These are phyloP conservation scores for Nomada ruficornis DNA, from an alignment of 2,888 invertebrate species.

Conservation along the genomic window DNA sequence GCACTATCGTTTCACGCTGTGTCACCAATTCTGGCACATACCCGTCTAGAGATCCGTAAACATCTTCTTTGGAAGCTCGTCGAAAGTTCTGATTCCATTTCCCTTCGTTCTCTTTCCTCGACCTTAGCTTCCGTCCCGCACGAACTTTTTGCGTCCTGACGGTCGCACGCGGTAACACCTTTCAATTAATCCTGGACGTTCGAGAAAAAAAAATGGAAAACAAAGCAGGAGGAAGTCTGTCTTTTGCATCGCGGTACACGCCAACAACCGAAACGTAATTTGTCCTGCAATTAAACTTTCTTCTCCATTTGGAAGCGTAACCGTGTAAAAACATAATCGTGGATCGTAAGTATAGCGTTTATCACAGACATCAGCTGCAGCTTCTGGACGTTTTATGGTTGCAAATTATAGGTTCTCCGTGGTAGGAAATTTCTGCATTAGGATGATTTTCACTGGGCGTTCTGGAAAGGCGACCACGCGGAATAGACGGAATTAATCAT, in stretches of 20 bases:
- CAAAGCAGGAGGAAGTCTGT: neutral
- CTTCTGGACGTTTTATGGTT: constrained; percentile 64
- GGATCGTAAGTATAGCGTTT: constrained; percentile 62
- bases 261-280: constrained; percentile 10
- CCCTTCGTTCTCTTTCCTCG: no score
- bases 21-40: constrained; percentile 48
- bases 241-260: neutral
- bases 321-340: constrained; percentile 56
- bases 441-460: constrained; percentile 16
- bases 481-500: neutral
- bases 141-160: neutral
- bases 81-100: constrained; percentile 21
- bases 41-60: constrained; percentile 47
- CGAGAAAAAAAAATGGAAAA: neutral
- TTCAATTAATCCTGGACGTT: neutral
- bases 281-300: constrained; percentile 17
- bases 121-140: neutral
- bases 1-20: constrained; percentile 51
- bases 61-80: constrained; percentile 56
- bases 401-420: constrained; percentile 44
- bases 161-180: constrained; percentile 3
- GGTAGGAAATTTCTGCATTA: constrained; percentile 21
- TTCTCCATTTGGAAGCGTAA: constrained; percentile 44
- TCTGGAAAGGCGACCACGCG: neutral
- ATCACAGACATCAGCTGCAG: constrained; percentile 69